Percentiles rank a stretch among this genome's conserved stretches.
Evolutionary conservation across 2,113 vertebrate genomes (phyloP).

Genomic region (Rhabdornis inornatus): DNA sequence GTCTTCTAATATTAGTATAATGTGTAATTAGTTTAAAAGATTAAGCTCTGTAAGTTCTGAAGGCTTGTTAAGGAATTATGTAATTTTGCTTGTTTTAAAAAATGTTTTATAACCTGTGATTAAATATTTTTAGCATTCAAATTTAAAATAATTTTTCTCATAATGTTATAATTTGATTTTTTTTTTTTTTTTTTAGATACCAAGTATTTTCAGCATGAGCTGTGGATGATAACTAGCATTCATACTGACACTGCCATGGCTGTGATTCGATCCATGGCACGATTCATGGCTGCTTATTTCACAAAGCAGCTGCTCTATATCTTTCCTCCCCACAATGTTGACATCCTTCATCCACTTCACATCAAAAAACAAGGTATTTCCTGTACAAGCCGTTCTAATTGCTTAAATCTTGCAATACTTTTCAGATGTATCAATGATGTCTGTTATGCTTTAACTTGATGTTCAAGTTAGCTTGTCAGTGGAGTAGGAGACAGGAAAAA

Average conservation of each 20-base stretch:
- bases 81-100: background rate
- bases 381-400: background rate
- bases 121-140: background rate
- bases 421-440: fast-evolving
- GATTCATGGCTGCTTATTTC: conserved; percentile 96
- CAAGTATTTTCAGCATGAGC: conserved; percentile 24
- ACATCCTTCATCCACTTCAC: conserved; percentile 82
- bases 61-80: background rate
- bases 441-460: background rate
- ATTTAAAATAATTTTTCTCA: background rate
- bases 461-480: background rate
- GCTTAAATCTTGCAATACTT: background rate
- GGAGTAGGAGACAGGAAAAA: background rate
- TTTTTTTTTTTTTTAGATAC: conserved; percentile 38
- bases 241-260: conserved; percentile 75
- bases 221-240: conserved; percentile 53
- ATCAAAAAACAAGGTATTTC: conserved; percentile 75
- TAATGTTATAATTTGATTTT: background rate
- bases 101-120: background rate
- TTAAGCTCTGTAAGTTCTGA: background rate
- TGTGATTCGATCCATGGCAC: conserved; percentile 85
- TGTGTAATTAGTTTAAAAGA: background rate
- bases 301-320: conserved; percentile 83
- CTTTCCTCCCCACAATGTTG: conserved; percentile 85
- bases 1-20: background rate